Conservation (phyloP, 2,888 invertebrate genomes). For the Arctia plantaginis region DNA sequence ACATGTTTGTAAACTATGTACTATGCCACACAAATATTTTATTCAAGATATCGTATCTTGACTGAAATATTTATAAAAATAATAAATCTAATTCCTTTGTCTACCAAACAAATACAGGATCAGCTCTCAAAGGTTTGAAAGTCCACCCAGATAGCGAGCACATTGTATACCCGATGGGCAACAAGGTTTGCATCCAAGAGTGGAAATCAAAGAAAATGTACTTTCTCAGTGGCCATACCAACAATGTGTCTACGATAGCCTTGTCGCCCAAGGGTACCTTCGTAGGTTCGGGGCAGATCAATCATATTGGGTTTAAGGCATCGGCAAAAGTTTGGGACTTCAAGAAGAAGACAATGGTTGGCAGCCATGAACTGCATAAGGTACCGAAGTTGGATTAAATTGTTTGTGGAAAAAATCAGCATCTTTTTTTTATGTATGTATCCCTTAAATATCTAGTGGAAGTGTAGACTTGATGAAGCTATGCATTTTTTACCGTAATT, state of each 20-base stretch:
- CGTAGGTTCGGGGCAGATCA: slow-evolving; percentile 96
- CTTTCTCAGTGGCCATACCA: slow-evolving; percentile 93
- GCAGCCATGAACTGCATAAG: slow-evolving; percentile 94
- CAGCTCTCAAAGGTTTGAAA: slow-evolving; percentile 87
- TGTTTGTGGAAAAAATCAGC: too few species aligned
- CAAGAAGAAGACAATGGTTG: slow-evolving; percentile 86
- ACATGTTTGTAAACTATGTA: too few species aligned
- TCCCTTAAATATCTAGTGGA: too few species aligned
- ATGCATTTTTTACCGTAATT: too few species aligned
- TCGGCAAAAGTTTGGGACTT: slow-evolving; percentile 96
- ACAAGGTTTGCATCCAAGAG: slow-evolving; percentile 91
- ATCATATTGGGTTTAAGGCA: slow-evolving; percentile 96
- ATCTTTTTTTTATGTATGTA: too few species aligned
- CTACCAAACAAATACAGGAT: slow-evolving; percentile 57
- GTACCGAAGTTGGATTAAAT: slow-evolving; percentile 65
- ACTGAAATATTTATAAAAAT: too few species aligned
- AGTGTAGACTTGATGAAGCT: too few species aligned
- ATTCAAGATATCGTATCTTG: too few species aligned
- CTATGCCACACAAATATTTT: too few species aligned
- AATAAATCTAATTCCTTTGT: not conserved
- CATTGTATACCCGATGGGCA: slow-evolving; percentile 92
- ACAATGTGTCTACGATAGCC: slow-evolving; percentile 91
- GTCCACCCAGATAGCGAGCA: slow-evolving; percentile 91
- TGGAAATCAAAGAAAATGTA: slow-evolving; percentile 90
- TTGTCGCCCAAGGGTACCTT: slow-evolving; percentile 91